Evolutionary conservation across 2,797 vertebrate species (phyloP).

Genomic region (Pteropus rufus): DNA sequence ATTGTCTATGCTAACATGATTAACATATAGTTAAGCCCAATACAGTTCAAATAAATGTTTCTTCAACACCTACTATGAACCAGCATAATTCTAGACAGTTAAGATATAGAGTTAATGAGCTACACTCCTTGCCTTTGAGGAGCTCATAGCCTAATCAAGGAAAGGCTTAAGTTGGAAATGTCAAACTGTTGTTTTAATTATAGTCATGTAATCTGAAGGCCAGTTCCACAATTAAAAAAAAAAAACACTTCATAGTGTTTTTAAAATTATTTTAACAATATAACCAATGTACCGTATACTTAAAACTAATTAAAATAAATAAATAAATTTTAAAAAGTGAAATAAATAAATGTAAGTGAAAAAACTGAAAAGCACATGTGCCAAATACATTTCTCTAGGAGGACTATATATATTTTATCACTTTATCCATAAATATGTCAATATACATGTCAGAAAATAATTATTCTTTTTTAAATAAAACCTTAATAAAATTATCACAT

Average conservation of each 20-base stretch:
- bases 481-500: background rate
- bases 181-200: background rate
- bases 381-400: background rate
- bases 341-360: background rate
- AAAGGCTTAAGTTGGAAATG: background rate
- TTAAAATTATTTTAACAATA: background rate
- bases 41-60: background rate
- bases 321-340: too few relatives aligned
- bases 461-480: background rate
- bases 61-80: background rate
- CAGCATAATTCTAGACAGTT: background rate
- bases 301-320: too few relatives aligned
- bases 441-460: background rate
- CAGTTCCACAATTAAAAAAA: background rate
- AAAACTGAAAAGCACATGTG: background rate
- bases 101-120: background rate
- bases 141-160: background rate
- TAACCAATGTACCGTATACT: too few relatives aligned
- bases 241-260: background rate
- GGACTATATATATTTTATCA: background rate
- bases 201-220: background rate
- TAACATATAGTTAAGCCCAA: background rate
- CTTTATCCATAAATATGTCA: background rate
- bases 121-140: background rate
- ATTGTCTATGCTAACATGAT: background rate